Evolutionary conservation across 2,797 vertebrate genomes (phyloP).

Genomic region (Gallirallus australis): DNA sequence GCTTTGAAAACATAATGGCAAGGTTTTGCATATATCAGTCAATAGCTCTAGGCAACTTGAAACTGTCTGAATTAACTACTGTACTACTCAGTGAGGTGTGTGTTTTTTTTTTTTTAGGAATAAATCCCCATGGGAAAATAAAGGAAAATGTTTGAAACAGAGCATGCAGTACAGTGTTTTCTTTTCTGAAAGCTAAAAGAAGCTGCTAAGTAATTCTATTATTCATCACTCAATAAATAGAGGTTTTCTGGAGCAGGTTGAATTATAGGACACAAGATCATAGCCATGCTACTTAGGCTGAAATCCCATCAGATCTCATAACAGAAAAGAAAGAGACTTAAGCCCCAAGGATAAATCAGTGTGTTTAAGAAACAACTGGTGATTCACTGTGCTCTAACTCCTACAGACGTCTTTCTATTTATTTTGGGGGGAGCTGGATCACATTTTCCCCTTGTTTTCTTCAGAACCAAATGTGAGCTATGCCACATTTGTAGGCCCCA

Average conservation of each 20-base stretch:
- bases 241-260: conserved; percentile 27
- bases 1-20: conserved; percentile 63
- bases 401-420: neutral
- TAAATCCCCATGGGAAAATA: conserved; percentile 36
- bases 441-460: neutral
- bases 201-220: conserved; percentile 25
- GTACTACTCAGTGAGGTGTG: neutral
- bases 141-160: conserved; percentile 19
- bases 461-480: neutral
- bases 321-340: conserved; percentile 2
- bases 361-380: conserved; percentile 17
- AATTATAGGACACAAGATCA: conserved; percentile 45
- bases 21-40: conserved; percentile 55
- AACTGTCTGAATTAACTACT: conserved; percentile 35
- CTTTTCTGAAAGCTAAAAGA: conserved; percentile 24
- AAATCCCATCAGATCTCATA: conserved; percentile 50
- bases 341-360: conserved; percentile 20
- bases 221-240: conserved; percentile 21
- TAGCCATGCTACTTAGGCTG: neutral
- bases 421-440: neutral
- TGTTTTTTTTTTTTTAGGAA: neutral
- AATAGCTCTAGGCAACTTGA: conserved; percentile 53
- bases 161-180: neutral
- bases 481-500: neutral
- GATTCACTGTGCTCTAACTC: neutral